These are phyloP conservation scores for Nomada goodeniana DNA, from an alignment of 2,888 invertebrate genomes.

Conservation along the genomic window DNA sequence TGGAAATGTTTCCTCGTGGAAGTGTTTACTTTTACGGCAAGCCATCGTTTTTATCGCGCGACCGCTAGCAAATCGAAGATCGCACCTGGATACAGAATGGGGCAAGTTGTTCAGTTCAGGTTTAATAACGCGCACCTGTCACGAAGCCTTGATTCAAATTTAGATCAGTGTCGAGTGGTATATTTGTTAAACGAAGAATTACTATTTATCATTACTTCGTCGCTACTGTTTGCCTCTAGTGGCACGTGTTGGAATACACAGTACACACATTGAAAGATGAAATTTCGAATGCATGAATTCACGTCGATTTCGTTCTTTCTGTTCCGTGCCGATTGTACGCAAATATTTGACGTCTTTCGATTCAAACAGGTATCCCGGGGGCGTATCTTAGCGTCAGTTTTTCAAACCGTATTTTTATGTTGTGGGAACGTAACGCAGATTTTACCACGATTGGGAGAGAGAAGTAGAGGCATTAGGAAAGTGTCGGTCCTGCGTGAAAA, in stretches of 20 bases:
- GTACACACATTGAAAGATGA: background rate
- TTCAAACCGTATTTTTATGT: slow-evolving; percentile 55
- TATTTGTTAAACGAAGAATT: too few species aligned
- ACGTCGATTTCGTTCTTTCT: slow-evolving; percentile 31
- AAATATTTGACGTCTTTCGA: slow-evolving; percentile 64
- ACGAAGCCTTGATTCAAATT: background rate
- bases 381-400: slow-evolving; percentile 12
- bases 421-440: slow-evolving; percentile 4
- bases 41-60: slow-evolving; percentile 15
- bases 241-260: background rate
- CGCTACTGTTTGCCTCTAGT: background rate
- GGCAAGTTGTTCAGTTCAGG: background rate
- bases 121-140: background rate
- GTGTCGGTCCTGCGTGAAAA: slow-evolving; percentile 12
- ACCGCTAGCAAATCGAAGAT: background rate
- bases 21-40: slow-evolving; percentile 1
- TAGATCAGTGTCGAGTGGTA: too few species aligned
- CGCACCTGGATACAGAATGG: background rate
- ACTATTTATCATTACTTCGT: too few species aligned
- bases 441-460: slow-evolving; percentile 1
- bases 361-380: slow-evolving; percentile 9
- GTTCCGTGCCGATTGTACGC: slow-evolving; percentile 41
- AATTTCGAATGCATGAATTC: background rate
- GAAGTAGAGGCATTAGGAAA: slow-evolving; percentile 5
- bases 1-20: background rate